Evolutionary conservation across 2,888 invertebrate genomes (phyloP), one percentile per base, ranked within the genome.

Genomic region (Melinaea menophilus): DNA sequence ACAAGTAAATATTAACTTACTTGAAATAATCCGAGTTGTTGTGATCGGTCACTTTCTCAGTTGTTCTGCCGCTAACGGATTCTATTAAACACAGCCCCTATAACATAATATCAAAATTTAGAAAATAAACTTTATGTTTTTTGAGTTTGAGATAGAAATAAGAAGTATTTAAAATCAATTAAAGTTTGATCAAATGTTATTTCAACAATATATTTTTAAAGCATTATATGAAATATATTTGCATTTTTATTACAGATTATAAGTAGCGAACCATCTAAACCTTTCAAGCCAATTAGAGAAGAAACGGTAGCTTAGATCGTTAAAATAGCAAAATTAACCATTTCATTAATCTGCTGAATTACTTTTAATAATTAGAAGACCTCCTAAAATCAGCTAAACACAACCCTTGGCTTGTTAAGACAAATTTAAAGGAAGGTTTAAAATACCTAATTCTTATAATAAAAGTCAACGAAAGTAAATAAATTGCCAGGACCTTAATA

Each of bases 71-170:
- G 71, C 94, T 94, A 62, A 94, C 94, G 70, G 93, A 93, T 74
- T 94, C 94, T 62, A 94, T 91, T 66, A 94, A 79, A 69, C 94
- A 94, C 3, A 94, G n/a, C 93, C 94, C 93, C 94, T n/a, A n/a
- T n/a, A n/a, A n/a, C n/a, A n/a, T n/a, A n/a, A n/a, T n/a, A n/a
- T n/a, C n/a, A n/a, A n/a, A n/a, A n/a, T n/a, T n/a, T n/a, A n/a
- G 46, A n/a, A 7, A 9, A 35, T 41, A 1, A 41, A 11, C 9
- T 41, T n/a, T n/a, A n/a, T n/a, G n/a, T n/a, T n/a, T n/a, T n/a
- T n/a, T n/a, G n/a, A n/a, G n/a, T n/a, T n/a, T 22, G 22, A 22
- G 22, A 22, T 22, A 22, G 22, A 22, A 22, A 22, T 22, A 22
- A 22, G 22, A 22, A 22, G 1, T 22, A 22, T 22, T 22, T 22